A percentile compares a stretch with the other conserved stretches of the same genome.
Conservation (phyloP, 2,113 vertebrate species). For the Prionailurus viverrinus region DNA sequence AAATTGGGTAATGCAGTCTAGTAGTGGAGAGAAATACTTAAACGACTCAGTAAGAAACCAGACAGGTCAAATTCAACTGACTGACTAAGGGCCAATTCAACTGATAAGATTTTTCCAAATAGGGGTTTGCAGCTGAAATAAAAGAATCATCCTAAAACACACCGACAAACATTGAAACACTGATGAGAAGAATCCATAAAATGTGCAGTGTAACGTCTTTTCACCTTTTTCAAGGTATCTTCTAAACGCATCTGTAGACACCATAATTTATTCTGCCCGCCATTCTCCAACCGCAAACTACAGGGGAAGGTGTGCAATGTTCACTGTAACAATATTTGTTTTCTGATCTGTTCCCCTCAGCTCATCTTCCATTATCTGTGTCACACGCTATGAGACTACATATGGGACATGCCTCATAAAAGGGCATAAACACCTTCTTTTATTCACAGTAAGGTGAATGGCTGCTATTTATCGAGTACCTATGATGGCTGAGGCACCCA, state of each 20-base stretch:
- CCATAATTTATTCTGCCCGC: neutral
- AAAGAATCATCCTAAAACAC: neutral
- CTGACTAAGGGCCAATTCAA: neutral
- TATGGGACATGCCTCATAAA: neutral
- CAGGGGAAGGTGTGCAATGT: neutral
- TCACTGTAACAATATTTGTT: neutral
- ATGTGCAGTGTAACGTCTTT: neutral
- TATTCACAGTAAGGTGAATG: neutral
- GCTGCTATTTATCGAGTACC: neutral
- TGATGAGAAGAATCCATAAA: neutral
- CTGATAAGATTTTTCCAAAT: neutral
- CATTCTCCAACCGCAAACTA: neutral
- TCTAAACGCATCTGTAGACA: neutral
- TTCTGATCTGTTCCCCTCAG: neutral
- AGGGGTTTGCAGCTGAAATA: neutral
- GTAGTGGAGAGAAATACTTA: neutral
- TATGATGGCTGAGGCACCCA: neutral
- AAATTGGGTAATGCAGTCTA: neutral
- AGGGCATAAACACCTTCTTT: neutral
- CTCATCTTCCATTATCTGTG: neutral
- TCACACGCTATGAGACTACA: neutral
- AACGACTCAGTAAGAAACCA: neutral
- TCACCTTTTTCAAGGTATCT: neutral
- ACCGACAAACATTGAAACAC: neutral
- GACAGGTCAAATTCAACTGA: neutral